phyloP scores from a whole-genome alignment of 1,140 invertebrate genomes.

The Sesamia nonagrioides region DNA sequence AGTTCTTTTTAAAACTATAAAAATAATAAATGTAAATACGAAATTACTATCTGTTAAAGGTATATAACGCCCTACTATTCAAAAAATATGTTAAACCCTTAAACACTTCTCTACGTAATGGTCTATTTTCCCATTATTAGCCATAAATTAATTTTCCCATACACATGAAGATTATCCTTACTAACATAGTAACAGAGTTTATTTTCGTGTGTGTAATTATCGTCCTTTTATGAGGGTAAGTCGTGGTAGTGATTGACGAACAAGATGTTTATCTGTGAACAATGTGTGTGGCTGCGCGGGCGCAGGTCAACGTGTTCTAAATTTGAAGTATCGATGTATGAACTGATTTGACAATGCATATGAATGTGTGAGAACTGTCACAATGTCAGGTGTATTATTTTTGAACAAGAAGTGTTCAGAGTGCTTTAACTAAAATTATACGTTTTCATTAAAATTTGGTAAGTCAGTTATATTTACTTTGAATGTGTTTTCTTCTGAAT shows the following conservation, averaged over 20 bases:
- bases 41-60: slow-evolving; percentile 5
- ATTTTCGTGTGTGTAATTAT: slow-evolving; percentile 23
- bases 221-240: slow-evolving; percentile 63
- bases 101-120: slow-evolving; percentile 61
- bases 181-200: background rate
- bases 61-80: slow-evolving; percentile 63
- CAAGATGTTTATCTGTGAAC: slow-evolving; percentile 77
- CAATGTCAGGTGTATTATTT: slow-evolving; percentile 8
- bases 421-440: background rate
- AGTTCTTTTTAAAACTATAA: background rate
- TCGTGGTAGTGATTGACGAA: slow-evolving; percentile 72
- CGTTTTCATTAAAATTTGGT: too few species aligned
- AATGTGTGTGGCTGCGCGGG: slow-evolving; percentile 78
- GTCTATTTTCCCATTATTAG: slow-evolving; percentile 68
- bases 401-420: background rate
- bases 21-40: background rate
- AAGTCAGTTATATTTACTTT: too few species aligned
- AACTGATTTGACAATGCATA: slow-evolving; percentile 58
- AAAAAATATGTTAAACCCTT: slow-evolving; percentile 63
- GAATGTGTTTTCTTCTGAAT: background rate
- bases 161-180: slow-evolving; percentile 46
- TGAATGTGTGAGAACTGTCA: slow-evolving; percentile 46
- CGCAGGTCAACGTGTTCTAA: slow-evolving; percentile 61
- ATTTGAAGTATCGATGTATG: slow-evolving; percentile 69
- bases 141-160: slow-evolving; percentile 59